Evolutionary conservation across 2,888 invertebrate species (phyloP).

Genomic region (Chrysolina americana): DNA sequence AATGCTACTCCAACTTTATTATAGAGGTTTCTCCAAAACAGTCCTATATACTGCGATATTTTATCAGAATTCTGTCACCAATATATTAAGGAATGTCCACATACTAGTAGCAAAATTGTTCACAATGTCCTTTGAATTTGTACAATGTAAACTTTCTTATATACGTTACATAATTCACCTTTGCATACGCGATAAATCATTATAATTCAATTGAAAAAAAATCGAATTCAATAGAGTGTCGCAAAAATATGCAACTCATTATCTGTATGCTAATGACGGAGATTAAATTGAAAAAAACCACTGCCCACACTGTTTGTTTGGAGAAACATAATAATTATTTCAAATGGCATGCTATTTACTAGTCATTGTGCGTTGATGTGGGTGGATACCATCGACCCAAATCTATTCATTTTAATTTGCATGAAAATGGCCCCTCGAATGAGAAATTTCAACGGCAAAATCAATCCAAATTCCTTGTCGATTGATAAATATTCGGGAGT

Average conservation of each 20-base stretch:
- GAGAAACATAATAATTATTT: slow-evolving; percentile 30
- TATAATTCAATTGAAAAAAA: slow-evolving; percentile 31
- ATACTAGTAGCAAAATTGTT: background rate
- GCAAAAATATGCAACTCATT: slow-evolving; percentile 45
- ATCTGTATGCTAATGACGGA: slow-evolving; percentile 46
- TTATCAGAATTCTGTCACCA: background rate
- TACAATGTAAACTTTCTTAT: slow-evolving; percentile 15
- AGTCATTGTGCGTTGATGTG: slow-evolving; percentile 20
- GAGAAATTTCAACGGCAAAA: background rate
- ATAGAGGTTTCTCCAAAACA: too few species aligned
- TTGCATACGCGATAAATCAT: slow-evolving; percentile 23
- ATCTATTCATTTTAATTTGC: slow-evolving; percentile 19
- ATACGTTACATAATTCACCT: slow-evolving; percentile 12
- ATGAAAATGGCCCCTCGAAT: slow-evolving; percentile 10
- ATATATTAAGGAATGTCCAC: background rate
- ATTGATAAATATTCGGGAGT: slow-evolving; percentile 3
- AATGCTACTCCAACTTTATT: too few species aligned
- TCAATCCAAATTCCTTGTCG: slow-evolving; percentile 6
- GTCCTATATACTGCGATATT: too few species aligned
- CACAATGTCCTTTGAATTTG: slow-evolving; percentile 4
- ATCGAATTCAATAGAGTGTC: slow-evolving; percentile 43
- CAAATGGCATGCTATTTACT: background rate
- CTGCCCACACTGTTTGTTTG: slow-evolving; percentile 30
- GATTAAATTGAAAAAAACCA: slow-evolving; percentile 3
- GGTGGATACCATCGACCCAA: slow-evolving; percentile 6